phyloP scores from a whole-genome alignment of 2,113 vertebrate genomes.

The Bufo gargarizans region DNA sequence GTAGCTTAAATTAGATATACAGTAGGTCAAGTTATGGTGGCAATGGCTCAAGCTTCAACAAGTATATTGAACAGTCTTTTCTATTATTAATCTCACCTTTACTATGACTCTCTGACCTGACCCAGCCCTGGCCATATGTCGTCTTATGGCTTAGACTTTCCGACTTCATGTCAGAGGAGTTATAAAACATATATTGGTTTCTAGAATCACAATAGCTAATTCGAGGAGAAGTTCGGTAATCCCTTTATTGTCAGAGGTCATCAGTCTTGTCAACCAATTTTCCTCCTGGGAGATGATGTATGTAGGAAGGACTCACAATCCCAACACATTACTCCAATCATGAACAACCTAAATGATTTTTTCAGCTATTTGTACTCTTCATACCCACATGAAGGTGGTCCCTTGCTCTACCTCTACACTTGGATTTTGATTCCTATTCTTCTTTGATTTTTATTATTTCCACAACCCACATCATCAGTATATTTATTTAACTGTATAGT shows the following conservation, averaged over 20 bases:
- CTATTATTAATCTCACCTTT: not conserved
- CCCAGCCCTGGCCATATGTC: not conserved
- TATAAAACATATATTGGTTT: not conserved
- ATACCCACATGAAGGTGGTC: not conserved
- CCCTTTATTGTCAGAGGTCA: not conserved
- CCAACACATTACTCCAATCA: not conserved
- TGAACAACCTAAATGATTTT: not conserved
- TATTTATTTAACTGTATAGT: not conserved
- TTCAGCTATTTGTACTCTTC: not conserved
- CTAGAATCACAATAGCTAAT: not conserved
- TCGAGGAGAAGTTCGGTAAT: not conserved
- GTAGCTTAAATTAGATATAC: not conserved
- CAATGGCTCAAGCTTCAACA: not conserved
- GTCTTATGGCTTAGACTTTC: not conserved
- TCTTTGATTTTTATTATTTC: not conserved
- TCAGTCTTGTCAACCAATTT: not conserved
- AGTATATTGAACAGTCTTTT: not conserved
- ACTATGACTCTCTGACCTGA: not conserved
- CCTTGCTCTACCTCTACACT: not conserved
- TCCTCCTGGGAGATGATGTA: not conserved
- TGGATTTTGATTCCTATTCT: not conserved
- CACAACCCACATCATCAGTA: not conserved
- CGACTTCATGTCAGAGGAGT: not conserved
- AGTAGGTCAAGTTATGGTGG: not conserved
- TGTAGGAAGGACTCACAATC: not conserved